These are phyloP conservation scores for Hippoglossus hippoglossus DNA, from an alignment of 2,797 vertebrate genomes.

Conservation along the genomic window DNA sequence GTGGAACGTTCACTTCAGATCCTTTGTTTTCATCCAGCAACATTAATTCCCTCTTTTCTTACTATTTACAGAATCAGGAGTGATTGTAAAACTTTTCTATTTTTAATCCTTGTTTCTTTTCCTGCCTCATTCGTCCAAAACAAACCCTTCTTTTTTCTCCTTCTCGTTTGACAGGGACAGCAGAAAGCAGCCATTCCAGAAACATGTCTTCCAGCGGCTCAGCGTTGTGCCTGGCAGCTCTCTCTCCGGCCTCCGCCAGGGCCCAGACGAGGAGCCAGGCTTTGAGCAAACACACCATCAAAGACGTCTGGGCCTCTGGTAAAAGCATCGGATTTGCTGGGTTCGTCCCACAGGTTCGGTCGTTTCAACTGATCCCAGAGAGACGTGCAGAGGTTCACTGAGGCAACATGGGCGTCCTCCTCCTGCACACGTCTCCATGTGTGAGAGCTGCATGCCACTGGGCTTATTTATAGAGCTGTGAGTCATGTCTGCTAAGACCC, in stretches of 20 bases:
- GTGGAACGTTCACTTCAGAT: not conserved
- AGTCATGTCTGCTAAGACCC: not conserved
- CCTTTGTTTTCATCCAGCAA: slow-evolving; percentile 2
- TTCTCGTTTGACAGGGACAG: slow-evolving; percentile 38
- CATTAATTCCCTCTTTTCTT: slow-evolving; percentile 25
- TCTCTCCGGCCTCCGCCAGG: slow-evolving; percentile 39
- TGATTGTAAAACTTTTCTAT: not conserved
- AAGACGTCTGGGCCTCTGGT: slow-evolving; percentile 42
- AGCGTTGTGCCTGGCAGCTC: slow-evolving; percentile 44
- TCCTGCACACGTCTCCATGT: not conserved
- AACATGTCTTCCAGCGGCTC: slow-evolving; percentile 48
- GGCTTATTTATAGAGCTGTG: slow-evolving; percentile 20
- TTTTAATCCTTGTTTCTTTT: not conserved
- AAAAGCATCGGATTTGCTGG: slow-evolving; percentile 30
- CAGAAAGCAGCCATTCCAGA: slow-evolving; percentile 34
- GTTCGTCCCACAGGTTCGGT: slow-evolving; percentile 13
- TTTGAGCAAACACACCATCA: slow-evolving; percentile 50
- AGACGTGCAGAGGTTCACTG: slow-evolving; percentile 37
- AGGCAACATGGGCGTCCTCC: not conserved
- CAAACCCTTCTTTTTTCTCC: not conserved
- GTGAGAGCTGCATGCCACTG: not conserved
- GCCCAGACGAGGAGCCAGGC: slow-evolving; percentile 27
- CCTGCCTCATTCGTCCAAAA: too few species aligned
- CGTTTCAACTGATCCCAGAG: slow-evolving; percentile 21
- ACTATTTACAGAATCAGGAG: not conserved